phyloP scores from a whole-genome alignment of 2,888 invertebrate species.

The Synergus japonicus region DNA sequence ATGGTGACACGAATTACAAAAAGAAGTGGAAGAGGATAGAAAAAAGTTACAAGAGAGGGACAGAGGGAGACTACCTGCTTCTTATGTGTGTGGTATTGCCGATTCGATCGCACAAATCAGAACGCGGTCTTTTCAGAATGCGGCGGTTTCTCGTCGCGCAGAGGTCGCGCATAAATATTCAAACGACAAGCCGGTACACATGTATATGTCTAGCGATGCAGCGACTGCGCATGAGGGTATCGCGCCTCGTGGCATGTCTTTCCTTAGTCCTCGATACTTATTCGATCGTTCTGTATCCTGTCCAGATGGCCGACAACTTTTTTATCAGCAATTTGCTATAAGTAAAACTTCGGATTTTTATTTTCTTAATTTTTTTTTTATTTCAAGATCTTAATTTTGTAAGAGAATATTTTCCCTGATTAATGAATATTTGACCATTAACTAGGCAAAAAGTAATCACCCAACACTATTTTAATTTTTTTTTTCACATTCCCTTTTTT shows the following conservation, averaged over 20 bases:
- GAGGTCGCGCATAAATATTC: constrained; percentile 72
- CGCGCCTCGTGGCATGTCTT: constrained; percentile 53
- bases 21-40: constrained; percentile 41
- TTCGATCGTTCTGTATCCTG: constrained; percentile 30
- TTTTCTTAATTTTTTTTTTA: background rate
- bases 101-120: constrained; percentile 71
- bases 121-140: constrained; percentile 69
- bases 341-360: background rate
- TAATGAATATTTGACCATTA: background rate
- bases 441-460: background rate
- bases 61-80: constrained; percentile 53
- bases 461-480: background rate
- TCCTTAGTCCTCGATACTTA: constrained; percentile 51
- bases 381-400: background rate
- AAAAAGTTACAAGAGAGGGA: constrained; percentile 45
- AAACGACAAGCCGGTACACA: constrained; percentile 67
- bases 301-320: constrained; percentile 22
- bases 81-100: constrained; percentile 55
- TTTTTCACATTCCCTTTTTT: background rate
- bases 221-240: constrained; percentile 52
- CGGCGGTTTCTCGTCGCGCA: constrained; percentile 62
- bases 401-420: background rate
- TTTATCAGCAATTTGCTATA: background rate
- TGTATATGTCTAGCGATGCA: constrained; percentile 63
- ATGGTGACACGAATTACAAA: constrained; percentile 37